Base-by-base conservation (phyloP, 1,140 invertebrate genomes). In the Marisa cornuarietis region DNA sequence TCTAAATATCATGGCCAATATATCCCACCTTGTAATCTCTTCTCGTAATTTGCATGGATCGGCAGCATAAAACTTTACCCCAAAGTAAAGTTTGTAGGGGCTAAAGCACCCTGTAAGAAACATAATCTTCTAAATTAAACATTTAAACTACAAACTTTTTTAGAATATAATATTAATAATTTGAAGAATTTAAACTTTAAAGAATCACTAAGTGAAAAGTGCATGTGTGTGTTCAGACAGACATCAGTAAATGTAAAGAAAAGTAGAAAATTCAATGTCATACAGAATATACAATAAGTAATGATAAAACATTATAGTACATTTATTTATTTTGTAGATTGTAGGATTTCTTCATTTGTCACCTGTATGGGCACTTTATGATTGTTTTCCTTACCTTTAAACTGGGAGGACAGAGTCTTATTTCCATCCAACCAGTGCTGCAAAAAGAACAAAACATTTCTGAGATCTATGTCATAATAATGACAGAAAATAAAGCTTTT, bases 361-460 rank as follows among this genome's bases (percentile, higher is more conserved):
- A 2, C 31, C 31, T 42, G 2, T 6, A 42, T 42, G 31, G 31
- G 8, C 16, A 58, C 54, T 18, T 18, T 14, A 49, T 42, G 26
- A 79, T n/a, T 22, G 3, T 49, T 54, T 31, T 63, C 83, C 93
- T 94, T 93, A 96, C 96, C 98, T 95, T 99, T 99, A 26, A 99
- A 95, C 94, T 99, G 98, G 91, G 99, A 99, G 89, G 97, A 97
- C 72, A 99, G 95, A 42, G 96, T 94, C 92, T 99, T 99, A 16
- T 96, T 97, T 52, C 96, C 96, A 93, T 99, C 98, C 42, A 99
- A 92, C 98, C 98, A 99, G 92, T 99, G 98, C 92, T 94, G 72
- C 63, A 75, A 80, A 65, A 78, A n/a, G 49, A 71, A 63, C 68
- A 52, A 71, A 42, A 42, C 6, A 42, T 6, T 42, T 42, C 31